Conservation (phyloP, 2,888 invertebrate species). For the Oscheius onirici region DNA sequence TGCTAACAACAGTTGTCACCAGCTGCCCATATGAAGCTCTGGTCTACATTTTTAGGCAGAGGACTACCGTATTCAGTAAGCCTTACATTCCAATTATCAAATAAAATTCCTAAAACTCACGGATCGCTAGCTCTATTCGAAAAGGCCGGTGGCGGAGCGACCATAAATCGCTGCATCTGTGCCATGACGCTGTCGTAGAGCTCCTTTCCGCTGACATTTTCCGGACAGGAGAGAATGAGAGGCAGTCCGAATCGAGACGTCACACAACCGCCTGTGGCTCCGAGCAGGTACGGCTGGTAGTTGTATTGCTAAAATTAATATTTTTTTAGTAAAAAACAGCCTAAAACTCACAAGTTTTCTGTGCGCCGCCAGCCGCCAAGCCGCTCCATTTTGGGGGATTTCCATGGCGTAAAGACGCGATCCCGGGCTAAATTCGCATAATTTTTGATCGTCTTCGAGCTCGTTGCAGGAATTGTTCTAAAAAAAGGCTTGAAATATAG, state of each 20-base stretch:
- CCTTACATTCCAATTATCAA: no score
- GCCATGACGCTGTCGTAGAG: slow-evolving; percentile 69
- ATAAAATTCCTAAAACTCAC: slow-evolving; percentile 34
- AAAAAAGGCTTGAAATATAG: not conserved
- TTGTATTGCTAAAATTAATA: slow-evolving; percentile 48
- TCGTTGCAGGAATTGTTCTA: not conserved
- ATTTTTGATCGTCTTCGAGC: slow-evolving; percentile 10
- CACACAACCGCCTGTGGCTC: slow-evolving; percentile 54
- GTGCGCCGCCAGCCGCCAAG: slow-evolving; percentile 55
- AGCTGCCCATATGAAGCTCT: no score
- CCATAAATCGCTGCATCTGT: slow-evolving; percentile 56
- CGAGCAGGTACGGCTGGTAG: slow-evolving; percentile 56
- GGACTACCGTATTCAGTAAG: no score
- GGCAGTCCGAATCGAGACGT: slow-evolving; percentile 57
- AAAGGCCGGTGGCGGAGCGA: slow-evolving; percentile 41
- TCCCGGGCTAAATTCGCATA: slow-evolving; percentile 42
- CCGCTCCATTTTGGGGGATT: slow-evolving; percentile 33
- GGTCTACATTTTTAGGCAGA: no score
- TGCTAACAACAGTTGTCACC: no score
- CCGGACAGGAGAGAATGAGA: slow-evolving; percentile 42
- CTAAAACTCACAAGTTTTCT: slow-evolving; percentile 42
- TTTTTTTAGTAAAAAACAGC: not conserved
- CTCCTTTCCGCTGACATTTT: slow-evolving; percentile 39
- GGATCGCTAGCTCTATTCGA: slow-evolving; percentile 63
- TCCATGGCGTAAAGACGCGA: slow-evolving; percentile 50